Percentiles rank a stretch among this genome's conserved stretches.
Conservation (phyloP, 2,797 vertebrate genomes). For the Peromyscus eremicus region DNA sequence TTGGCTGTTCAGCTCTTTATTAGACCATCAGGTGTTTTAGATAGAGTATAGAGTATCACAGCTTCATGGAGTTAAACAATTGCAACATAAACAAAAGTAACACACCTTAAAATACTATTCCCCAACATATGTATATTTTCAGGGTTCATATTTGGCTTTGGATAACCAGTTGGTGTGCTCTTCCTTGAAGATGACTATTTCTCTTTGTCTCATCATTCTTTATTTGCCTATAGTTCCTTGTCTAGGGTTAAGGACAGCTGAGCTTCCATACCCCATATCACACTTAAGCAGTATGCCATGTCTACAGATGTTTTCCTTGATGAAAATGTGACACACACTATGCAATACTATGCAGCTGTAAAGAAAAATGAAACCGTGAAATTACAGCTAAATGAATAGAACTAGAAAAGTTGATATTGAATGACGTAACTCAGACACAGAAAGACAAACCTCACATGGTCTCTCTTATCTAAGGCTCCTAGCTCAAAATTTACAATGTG, state of each 20-base stretch:
- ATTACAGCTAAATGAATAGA: not conserved
- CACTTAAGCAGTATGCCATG: not conserved
- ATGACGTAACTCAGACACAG: not conserved
- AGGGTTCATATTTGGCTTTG: not conserved
- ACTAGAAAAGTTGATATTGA: not conserved
- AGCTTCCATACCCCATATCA: not conserved
- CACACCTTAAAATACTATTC: no score
- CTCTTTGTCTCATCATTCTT: not conserved
- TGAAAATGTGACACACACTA: not conserved
- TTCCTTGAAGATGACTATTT: not conserved
- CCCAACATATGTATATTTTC: not conserved
- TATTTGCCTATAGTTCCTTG: not conserved
- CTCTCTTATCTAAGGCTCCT: not conserved
- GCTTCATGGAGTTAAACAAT: no score
- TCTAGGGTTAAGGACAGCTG: not conserved
- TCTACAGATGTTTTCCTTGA: not conserved
- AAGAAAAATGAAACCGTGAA: not conserved
- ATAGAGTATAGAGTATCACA: no score
- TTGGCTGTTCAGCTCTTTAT: no score
- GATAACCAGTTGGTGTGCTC: not conserved
- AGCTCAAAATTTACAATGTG: not conserved
- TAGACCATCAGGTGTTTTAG: no score
- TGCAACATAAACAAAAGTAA: no score
- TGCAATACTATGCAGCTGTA: not conserved
- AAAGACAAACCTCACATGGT: not conserved